Conservation (phyloP, 2,888 invertebrate genomes). For the Choristoneura rosaceana region DNA sequence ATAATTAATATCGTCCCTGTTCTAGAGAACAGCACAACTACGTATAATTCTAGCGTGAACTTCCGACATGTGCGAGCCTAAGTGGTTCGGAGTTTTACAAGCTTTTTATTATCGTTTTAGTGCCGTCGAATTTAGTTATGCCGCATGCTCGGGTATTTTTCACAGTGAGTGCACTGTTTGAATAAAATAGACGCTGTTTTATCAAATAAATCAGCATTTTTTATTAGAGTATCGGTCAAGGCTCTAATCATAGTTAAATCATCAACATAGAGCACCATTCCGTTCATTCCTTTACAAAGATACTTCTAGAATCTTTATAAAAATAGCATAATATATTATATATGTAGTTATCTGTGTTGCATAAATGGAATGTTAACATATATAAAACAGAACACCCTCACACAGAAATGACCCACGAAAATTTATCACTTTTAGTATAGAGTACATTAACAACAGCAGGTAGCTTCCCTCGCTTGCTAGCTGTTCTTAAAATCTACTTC, state of each 20-base stretch:
- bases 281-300: no score
- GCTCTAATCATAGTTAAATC: no score
- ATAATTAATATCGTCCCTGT: slow-evolving; percentile 35
- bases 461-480: not conserved
- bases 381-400: not conserved
- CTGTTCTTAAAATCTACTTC: not conserved
- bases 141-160: slow-evolving; percentile 16
- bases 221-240: no score
- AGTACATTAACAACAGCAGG: no score
- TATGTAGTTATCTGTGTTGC: not conserved
- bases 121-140: slow-evolving; percentile 28
- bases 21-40: slow-evolving; percentile 18
- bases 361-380: not conserved
- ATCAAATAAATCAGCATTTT: not conserved
- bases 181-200: not conserved
- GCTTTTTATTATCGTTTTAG: slow-evolving; percentile 37
- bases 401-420: not conserved
- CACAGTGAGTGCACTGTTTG: slow-evolving; percentile 4
- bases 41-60: slow-evolving; percentile 28
- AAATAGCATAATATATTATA: no score
- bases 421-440: not conserved
- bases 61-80: slow-evolving; percentile 22
- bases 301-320: no score
- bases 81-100: slow-evolving; percentile 29
- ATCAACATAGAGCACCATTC: no score